Conservation (phyloP, 35 echinoderm and acorn worm species). For the Apostichopus parvimensis region DNA sequence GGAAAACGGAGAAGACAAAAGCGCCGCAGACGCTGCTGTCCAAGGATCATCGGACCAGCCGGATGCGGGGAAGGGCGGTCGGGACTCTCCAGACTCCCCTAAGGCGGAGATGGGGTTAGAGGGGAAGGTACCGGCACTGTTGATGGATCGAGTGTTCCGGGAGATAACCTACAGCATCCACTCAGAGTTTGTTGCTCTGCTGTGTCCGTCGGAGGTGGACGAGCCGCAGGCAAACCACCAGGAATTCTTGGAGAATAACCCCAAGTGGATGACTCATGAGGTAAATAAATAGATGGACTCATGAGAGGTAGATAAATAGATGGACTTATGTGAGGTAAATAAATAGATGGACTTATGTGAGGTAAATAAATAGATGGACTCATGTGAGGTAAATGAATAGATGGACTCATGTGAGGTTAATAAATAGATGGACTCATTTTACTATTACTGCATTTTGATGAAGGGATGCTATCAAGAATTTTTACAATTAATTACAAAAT, state of each 20-base stretch:
- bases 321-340: no score
- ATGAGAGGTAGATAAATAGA: no score
- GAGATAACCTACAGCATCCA: conserved; percentile 85
- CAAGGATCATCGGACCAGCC: not conserved
- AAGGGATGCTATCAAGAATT: no score
- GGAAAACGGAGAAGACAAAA: not conserved
- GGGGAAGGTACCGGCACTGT: conserved; percentile 33
- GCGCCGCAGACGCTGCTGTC: not conserved
- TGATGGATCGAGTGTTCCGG: conserved; percentile 63
- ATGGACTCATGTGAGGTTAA: no score
- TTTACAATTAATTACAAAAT: not conserved
- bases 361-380: no score
- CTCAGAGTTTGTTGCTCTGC: conserved; percentile 64
- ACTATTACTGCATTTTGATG: not conserved
- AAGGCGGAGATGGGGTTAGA: conserved; percentile 41
- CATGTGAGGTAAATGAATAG: no score
- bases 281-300: conserved; percentile 43
- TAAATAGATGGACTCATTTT: not conserved
- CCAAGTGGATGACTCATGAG: conserved; percentile 69
- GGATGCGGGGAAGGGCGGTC: not conserved
- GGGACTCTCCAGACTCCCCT: not conserved
- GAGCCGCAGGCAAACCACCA: conserved; percentile 7
- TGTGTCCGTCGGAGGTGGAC: conserved; percentile 52
- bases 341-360: no score
- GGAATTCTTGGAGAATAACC: conserved; percentile 64